Base-by-base conservation (phyloP, 2,888 invertebrate species). In the Cryptocheilus praepositus region DNA sequence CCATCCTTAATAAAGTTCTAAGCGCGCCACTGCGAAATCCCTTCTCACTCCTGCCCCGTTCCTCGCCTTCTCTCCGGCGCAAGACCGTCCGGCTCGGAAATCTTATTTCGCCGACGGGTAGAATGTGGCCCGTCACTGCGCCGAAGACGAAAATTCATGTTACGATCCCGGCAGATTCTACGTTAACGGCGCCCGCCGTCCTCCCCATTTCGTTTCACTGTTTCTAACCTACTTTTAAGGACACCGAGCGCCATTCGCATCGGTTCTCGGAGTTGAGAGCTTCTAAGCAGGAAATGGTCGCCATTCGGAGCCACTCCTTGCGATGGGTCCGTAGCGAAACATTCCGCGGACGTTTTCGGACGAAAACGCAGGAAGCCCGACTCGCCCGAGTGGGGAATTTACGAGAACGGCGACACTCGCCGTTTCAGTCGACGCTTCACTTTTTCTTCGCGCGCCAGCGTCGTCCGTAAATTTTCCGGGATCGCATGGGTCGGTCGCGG, bases 1-100 rank as follows among this genome's bases (percentile, higher is more conserved):
- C 71, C 77, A 79, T 78, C 73, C 76, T 71, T 76, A 81, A 79
- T 79, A 80, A 80, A 77, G 76, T 67, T 61, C 54, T 61, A 61
- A 58, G 46, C 13, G 61, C 59, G 64, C 16, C 53, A 61, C 57
- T 62, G 56, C 15, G 43, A 55, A 56, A 67, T 21, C 44, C 44
- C 22, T 21, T 51, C 3, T 25, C 58, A 18, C 13, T 55, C 28
- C 52, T 16, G 53, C 57, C 51, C 44, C 57, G 49, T 57, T 54
- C 43, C n/a, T 61, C 44, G 19, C 21, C 19, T 3, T 49, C 49
- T 49, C 49, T 11, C 49, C 5, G 16, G 11, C 36, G 21, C 44
- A n/a, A 25, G 44, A 18, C 13, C 22, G 21, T 16, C 18, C 52
- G 15, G 55, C 28, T 16, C 19, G 44, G 44, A 57, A 57, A 57